Percentiles rank a stretch among this genome's conserved stretches.
Conservation (phyloP, 2,797 vertebrate genomes). For the Myotis myotis region DNA sequence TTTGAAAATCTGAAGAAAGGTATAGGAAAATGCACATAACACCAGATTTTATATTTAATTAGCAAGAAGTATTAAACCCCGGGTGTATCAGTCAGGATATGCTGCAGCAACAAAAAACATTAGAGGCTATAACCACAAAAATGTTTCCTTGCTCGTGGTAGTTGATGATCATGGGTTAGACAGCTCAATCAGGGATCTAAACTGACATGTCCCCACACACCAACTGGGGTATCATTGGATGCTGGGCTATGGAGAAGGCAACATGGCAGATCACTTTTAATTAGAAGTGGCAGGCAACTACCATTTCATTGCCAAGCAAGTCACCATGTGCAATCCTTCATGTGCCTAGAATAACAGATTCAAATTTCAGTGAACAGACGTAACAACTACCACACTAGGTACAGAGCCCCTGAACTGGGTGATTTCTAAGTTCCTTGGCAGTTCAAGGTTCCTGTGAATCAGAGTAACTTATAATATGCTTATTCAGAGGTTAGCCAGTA, state of each 20-base stretch:
- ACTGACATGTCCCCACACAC: neutral
- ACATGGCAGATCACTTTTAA: neutral
- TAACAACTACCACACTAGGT: neutral
- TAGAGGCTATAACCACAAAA: neutral
- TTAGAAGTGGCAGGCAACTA: neutral
- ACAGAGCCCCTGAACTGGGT: neutral
- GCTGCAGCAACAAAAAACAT: neutral
- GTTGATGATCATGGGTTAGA: neutral
- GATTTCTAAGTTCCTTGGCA: neutral
- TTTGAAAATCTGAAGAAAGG: constrained; percentile 15
- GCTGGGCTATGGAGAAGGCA: neutral
- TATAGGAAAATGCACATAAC: neutral
- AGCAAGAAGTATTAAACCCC: neutral
- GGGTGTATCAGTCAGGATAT: neutral
- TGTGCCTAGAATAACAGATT: neutral
- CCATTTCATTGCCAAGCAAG: neutral
- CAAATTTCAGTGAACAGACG: constrained; percentile 15
- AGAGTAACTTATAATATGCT: neutral
- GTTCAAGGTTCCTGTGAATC: neutral
- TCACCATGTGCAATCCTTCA: neutral
- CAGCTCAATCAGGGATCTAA: neutral
- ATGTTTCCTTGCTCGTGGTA: neutral
- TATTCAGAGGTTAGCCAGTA: neutral
- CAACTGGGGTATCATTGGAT: neutral
- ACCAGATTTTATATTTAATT: neutral